Evolutionary conservation across 2,888 invertebrate genomes (phyloP), one percentile per base, ranked within the genome.

Genomic region (Ichneumoninae sp.): DNA sequence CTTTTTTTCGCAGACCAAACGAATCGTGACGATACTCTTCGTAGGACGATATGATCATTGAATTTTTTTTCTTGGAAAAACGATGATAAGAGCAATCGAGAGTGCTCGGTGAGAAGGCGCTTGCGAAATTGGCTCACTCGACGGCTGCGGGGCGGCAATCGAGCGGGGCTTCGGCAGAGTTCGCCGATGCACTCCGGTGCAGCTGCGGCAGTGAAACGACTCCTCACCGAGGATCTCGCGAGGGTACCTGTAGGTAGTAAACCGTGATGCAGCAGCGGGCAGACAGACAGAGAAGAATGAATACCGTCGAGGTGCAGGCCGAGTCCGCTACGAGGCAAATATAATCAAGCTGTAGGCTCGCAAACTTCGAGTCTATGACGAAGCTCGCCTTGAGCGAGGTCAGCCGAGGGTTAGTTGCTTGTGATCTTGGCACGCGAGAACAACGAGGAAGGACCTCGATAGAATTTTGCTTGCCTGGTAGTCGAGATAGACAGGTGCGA

Each of bases 311-410:
- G 57, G 40, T 40, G 57, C 44, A 36, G 3, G 72, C 40, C 26
- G 44, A 60, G 30, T 4, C 13, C 13, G 62, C 74, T 26, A 6
- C 44, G 47, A 60, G 26, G 57, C 47, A 60, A 60, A 47, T 47
- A 74, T 62, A 74, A 74, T 62, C 30, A 47, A 26, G n/a, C 69
- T 30, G 4, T n/a, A 16, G 40, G 40, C 8, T 44, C 40, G 54
- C 54, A 40, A 36, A 71, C 36, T 36, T 52, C 22, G 65, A 47
- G 16, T 70, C 40, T 65, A 52, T 70, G 50, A 70, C 47, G 47
- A 47, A 71, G 57, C 30, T 76, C 65, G 70, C 80, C 80, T 75
- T 62, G 75, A 70, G 75, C 40, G 54, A 70, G 81, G 70, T 76
- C 71, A 77, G 65, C 66, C 76, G 47, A 66, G 71, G 81, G 76